A percentile compares a stretch with the other conserved stretches of the same genome.
Conservation (phyloP, 2,113 vertebrate genomes). For the Rhinopithecus roxellana region DNA sequence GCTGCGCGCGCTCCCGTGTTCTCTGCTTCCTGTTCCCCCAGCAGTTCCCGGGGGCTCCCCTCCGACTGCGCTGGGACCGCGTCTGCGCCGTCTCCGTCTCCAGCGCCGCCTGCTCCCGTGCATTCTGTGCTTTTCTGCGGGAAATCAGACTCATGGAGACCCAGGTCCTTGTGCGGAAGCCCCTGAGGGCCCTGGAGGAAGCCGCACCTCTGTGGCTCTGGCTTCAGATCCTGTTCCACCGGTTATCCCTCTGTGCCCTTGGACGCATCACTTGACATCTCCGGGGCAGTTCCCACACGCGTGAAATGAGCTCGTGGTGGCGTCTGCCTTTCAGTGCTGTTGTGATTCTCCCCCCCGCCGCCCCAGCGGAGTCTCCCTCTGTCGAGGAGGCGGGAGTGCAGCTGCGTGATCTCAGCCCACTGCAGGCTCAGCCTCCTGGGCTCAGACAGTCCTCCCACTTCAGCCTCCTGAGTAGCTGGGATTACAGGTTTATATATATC, state of each 20-base stretch:
- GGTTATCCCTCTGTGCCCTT: neutral
- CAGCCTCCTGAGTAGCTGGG: no score
- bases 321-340: neutral
- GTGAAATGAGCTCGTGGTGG: neutral
- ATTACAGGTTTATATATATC: no score
- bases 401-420: no score
- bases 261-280: rapidly evolving
- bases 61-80: no score
- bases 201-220: neutral
- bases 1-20: neutral
- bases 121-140: neutral
- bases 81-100: neutral
- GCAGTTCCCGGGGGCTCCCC: no score
- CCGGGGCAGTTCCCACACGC: neutral
- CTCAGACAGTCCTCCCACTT: no score
- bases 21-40: neutral
- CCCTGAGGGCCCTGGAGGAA: no score
- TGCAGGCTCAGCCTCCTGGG: no score
- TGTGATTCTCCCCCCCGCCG: neutral
- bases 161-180: no score
- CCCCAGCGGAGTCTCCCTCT: no score
- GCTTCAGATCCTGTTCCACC: neutral
- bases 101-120: neutral
- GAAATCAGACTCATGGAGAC: no score
- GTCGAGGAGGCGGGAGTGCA: no score